Percentiles rank a stretch among this genome's conserved stretches.
phyloP scores from a whole-genome alignment of 2,797 vertebrate genomes.

The Spatula clypeata region DNA sequence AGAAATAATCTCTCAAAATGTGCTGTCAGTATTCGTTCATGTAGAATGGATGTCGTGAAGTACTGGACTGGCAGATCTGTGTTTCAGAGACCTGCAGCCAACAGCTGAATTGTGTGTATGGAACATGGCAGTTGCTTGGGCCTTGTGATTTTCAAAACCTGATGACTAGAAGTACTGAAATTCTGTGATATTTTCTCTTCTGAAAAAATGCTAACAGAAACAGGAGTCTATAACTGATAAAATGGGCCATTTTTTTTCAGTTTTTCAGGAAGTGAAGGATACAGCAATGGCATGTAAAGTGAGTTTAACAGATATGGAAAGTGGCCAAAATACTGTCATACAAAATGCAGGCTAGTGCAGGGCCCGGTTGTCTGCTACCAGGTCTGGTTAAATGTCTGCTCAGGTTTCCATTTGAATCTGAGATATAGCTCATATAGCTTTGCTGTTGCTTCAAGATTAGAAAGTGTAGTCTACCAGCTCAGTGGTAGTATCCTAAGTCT shows the following conservation, averaged over 20 bases:
- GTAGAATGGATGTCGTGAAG: neutral
- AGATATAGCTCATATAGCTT: neutral
- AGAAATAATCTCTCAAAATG: neutral
- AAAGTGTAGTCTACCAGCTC: neutral
- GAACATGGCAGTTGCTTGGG: neutral
- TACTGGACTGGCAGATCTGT: neutral
- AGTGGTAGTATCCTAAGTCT: neutral
- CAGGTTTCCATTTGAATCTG: neutral
- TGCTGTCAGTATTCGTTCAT: neutral
- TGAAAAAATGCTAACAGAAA: neutral
- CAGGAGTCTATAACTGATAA: neutral
- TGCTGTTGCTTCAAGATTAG: neutral
- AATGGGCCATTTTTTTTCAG: neutral
- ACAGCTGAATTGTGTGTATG: rapidly evolving
- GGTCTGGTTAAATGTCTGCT: neutral
- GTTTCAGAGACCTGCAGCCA: neutral
- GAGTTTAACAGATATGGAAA: neutral
- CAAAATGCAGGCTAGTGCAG: neutral
- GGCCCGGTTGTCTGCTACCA: neutral
- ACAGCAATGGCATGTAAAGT: neutral
- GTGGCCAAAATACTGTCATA: neutral
- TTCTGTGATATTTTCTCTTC: neutral
- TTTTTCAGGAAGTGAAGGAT: neutral
- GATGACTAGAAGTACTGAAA: neutral
- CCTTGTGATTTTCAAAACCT: neutral